A percentile compares a stretch with the other conserved stretches of the same genome.
phyloP scores from a whole-genome alignment of 2,888 invertebrate genomes.

The Oasisia sp. region DNA sequence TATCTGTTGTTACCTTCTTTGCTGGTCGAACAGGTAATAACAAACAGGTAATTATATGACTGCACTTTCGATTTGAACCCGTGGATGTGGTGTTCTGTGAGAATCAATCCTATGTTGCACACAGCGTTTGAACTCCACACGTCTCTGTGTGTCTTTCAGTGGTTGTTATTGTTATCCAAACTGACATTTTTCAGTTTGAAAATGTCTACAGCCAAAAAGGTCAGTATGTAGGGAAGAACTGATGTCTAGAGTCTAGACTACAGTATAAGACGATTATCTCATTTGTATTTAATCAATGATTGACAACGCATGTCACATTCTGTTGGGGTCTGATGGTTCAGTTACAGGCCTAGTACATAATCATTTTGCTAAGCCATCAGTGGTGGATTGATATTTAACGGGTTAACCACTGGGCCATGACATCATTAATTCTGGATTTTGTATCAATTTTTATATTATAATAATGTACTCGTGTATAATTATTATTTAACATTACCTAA shows the following conservation, averaged over 20 bases:
- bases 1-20: too few species aligned
- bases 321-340: too few species aligned
- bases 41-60: too few species aligned
- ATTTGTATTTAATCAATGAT: too few species aligned
- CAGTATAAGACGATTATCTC: too few species aligned
- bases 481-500: not conserved
- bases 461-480: not conserved
- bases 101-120: not conserved
- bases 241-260: too few species aligned
- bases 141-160: not conserved
- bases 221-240: not conserved
- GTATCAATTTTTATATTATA: not conserved
- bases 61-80: too few species aligned
- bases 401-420: too few species aligned
- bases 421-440: too few species aligned
- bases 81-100: not conserved
- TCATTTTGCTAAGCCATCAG: not conserved
- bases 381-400: too few species aligned
- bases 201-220: not conserved
- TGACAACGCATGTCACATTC: too few species aligned
- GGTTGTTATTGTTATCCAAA: not conserved
- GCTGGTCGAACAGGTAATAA: too few species aligned
- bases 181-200: not conserved
- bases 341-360: not conserved
- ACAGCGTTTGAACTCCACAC: not conserved